Base-by-base conservation (phyloP, 1,140 invertebrate species). In the Drosophila pallidifrons region DNA sequence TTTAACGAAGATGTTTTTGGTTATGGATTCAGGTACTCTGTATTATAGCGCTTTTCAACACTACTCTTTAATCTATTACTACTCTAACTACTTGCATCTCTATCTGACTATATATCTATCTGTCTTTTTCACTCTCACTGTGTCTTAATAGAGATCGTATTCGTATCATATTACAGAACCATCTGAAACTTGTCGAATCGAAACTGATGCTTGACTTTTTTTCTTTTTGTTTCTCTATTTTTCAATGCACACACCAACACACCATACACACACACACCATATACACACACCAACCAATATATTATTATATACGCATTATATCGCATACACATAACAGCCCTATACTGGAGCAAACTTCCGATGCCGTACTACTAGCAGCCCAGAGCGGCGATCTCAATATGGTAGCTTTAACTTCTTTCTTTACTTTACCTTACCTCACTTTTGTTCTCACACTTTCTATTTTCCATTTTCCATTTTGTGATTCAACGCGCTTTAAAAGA, bases 331-430 rank as follows among this genome's bases (percentile, higher is more conserved):
- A 82, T 78, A 81, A 88, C 60, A 95, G 95, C 79, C 94, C 94
- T 78, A 90, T 97, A 79, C 93, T 96, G 79, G 96, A 97, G 93
- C 96, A 96, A 93, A 95, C 96, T 74, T 96, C 96, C 74, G 96
- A 97, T 91, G 95, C 95, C 75, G 94, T 98, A 73, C 94, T 98
- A 81, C 96, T 96, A 94, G 96, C 97, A 38, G 96, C 96, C 38
- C 96, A 96, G 92, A 93, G 94, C 80, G 96, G 96, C 38, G 96
- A 97, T 92, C 91, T 97, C 7, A 93, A 94, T 88, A 94, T 94
- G 94, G 95, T 96, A 93, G 82, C 68, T 69, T 72, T 61, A 71
- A 71, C 63, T 75, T 41, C 47, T 13, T 65, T 38, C 35, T 60
- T 61, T 20, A 61, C 58, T 30, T 47, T 55, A n/a, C 11, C 11